Evolutionary conservation across 2,797 vertebrate genomes (phyloP).

Genomic region (Anguilla obscura): DNA sequence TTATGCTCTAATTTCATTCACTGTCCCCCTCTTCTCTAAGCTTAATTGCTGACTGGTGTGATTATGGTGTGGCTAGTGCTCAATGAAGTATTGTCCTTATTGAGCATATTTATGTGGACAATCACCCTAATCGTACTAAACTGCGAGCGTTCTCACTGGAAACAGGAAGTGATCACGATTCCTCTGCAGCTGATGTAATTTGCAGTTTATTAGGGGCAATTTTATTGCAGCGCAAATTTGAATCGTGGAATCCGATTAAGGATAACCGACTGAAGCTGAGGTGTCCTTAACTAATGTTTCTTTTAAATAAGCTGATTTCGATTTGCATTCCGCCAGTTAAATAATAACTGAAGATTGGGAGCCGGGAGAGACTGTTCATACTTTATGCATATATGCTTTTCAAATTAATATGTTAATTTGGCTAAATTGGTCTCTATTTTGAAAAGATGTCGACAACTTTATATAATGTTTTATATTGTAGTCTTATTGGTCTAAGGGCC

Average conservation of each 20-base stretch:
- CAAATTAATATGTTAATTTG: not conserved
- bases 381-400: not conserved
- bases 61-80: conserved; percentile 16
- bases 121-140: conserved; percentile 31
- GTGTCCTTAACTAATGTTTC: conserved; percentile 36
- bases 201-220: conserved; percentile 39
- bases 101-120: conserved; percentile 33
- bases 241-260: conserved; percentile 46
- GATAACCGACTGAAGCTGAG: conserved; percentile 47
- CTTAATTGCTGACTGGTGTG: not conserved
- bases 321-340: not conserved
- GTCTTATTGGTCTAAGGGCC: not conserved
- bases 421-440: not conserved
- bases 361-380: not conserved
- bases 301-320: conserved; percentile 32
- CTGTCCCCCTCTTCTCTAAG: not conserved
- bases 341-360: not conserved
- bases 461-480: not conserved
- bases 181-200: conserved; percentile 35
- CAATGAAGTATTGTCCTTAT: conserved; percentile 30
- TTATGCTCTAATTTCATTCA: not conserved
- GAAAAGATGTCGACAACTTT: not conserved
- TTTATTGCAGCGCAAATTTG: conserved; percentile 37
- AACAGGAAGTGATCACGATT: conserved; percentile 41
- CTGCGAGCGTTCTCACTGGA: conserved; percentile 26